Base-by-base conservation (phyloP, 1,140 invertebrate genomes). In the Thalassaphorura encarpata region DNA sequence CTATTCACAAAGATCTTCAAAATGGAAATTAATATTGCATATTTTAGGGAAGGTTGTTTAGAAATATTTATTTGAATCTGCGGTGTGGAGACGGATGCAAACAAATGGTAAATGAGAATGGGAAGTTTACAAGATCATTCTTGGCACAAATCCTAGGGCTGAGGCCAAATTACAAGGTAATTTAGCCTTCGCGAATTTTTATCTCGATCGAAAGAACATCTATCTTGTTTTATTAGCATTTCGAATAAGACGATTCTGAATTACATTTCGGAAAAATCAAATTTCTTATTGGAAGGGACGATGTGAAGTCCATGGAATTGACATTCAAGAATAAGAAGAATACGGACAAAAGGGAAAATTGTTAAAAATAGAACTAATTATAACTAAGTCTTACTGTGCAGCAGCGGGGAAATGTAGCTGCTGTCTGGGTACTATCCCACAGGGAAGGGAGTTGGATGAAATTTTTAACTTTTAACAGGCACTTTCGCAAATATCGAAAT, bases 161-260 rank as follows among this genome's bases (percentile, higher is more conserved):
- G 33, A 71, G 87, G 61, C 88, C 94, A 27, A 87, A 93, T 72
- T 94, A 92, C 67, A 93, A 91, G 74, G 79, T 83, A 72, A 36
- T n/a, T 11, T n/a, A 36, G 11, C 33, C 33, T 11, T n/a, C n/a
- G n/a, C 62, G 48, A 61, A 16, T 24, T n/a, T 11, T 36, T 36
- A 36, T 36, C 33, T 11, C 11, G 11, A 36, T 11, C 33, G 11
- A 11, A n/a, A n/a, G 11, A 36, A n/a, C 11, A 11, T 11, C 11
- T n/a, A 36, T 33, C 27, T 33, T 6, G 3, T 61, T 58, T 60
- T 75, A 76, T 24, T 70, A 87, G 83, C 91, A 94, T 73, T 95
- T 96, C 72, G 89, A 94, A 68, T 88, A 91, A 74, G 91, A 95
- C 69, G 90, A 95, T 72, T 91, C 90, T 0, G 90, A 94, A 70